phyloP scores from a whole-genome alignment of 2,113 vertebrate species.

The Nipponia nippon region DNA sequence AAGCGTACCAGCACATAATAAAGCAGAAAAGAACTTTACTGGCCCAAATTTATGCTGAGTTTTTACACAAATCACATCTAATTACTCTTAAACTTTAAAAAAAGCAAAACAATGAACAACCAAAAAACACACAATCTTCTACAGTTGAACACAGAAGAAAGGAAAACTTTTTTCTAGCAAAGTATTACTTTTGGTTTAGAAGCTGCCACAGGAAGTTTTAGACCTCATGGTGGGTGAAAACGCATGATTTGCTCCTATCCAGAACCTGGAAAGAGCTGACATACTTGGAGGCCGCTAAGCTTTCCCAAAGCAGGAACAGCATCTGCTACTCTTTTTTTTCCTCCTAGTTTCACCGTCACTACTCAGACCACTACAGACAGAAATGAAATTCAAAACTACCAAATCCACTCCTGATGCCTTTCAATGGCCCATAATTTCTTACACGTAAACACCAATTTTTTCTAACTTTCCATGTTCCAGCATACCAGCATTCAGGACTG shows the following conservation, averaged over 20 bases:
- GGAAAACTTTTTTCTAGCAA: not conserved
- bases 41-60: not conserved
- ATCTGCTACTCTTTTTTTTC: not conserved
- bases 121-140: not conserved
- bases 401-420: not conserved
- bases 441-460: not conserved
- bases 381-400: not conserved
- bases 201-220: not conserved
- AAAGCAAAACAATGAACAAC: not conserved
- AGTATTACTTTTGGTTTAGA: not conserved
- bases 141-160: not conserved
- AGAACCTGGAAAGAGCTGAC: not conserved
- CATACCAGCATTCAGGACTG: not conserved
- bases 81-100: not conserved
- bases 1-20: not conserved
- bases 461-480: not conserved
- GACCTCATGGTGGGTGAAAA: not conserved
- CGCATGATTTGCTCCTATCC: not conserved
- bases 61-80: not conserved
- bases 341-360: not conserved
- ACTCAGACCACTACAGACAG: not conserved
- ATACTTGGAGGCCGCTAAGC: not conserved
- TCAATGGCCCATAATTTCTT: not conserved
- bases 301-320: not conserved
- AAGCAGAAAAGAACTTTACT: not conserved